Conservation (phyloP, 2,113 vertebrate species). For the Apodemus speciosus region DNA sequence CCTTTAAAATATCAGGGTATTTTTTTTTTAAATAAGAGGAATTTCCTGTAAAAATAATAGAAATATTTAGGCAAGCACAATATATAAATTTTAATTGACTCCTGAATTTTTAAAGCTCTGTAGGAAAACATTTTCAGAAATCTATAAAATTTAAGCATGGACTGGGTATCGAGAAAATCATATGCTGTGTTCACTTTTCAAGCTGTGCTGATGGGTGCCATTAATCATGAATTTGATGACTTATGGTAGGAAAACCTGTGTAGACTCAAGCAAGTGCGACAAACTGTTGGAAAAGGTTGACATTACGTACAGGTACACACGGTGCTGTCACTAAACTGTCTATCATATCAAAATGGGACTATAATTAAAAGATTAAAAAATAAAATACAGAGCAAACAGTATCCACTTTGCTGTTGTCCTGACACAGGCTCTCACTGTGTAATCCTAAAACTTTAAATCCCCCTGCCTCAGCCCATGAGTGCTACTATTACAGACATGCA, state of each 20-base stretch:
- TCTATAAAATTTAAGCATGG: background rate
- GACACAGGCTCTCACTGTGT: background rate
- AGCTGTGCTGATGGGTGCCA: background rate
- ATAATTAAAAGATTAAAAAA: conserved; percentile 40
- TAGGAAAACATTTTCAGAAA: conserved; percentile 7
- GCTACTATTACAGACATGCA: background rate
- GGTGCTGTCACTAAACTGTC: background rate
- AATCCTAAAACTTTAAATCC: background rate
- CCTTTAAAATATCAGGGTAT: background rate
- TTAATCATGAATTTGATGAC: background rate
- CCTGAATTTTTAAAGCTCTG: background rate
- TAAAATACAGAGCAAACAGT: background rate
- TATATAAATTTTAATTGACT: background rate
- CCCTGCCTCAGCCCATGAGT: background rate
- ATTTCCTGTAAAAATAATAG: background rate
- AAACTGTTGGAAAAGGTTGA: conserved; percentile 1
- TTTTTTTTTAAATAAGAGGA: background rate
- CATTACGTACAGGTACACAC: background rate
- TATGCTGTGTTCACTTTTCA: background rate
- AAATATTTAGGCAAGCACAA: background rate
- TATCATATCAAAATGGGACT: background rate
- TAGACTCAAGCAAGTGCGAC: background rate
- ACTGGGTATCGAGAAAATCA: background rate
- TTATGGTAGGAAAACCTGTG: background rate
- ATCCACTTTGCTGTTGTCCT: background rate